Percentiles rank a stretch among this genome's conserved stretches.
Conservation (phyloP, 2,797 vertebrate species). For the Euphonia xanthogaster region DNA sequence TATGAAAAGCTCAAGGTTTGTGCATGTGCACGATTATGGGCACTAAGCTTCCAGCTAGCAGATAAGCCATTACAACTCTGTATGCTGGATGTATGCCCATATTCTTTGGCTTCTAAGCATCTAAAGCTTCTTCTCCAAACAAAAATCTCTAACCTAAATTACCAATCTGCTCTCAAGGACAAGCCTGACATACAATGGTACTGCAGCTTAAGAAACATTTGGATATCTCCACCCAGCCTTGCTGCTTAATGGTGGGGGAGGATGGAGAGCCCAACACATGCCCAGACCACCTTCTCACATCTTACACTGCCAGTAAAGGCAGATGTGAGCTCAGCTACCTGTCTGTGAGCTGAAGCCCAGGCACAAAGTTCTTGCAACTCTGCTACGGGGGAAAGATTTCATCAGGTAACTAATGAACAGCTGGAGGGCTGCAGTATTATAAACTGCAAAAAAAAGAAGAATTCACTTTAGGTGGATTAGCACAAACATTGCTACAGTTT, state of each 20-base stretch:
- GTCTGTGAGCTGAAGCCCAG: background rate
- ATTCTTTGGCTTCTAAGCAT: background rate
- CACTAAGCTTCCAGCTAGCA: background rate
- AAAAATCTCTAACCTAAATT: background rate
- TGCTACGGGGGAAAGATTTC: background rate
- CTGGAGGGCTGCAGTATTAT: background rate
- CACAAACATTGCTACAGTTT: background rate
- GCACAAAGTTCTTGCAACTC: background rate
- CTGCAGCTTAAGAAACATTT: background rate
- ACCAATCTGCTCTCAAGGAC: background rate
- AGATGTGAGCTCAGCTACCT: background rate
- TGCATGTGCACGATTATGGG: background rate
- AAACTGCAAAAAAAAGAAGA: background rate
- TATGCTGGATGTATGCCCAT: background rate
- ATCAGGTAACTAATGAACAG: background rate
- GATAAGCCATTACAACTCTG: background rate
- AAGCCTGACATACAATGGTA: background rate
- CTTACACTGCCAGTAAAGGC: background rate
- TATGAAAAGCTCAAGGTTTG: background rate
- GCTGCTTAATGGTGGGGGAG: background rate
- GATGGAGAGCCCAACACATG: background rate
- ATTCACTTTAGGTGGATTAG: background rate
- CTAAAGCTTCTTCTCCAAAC: background rate
- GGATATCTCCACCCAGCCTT: background rate
- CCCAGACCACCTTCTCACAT: background rate